Percentiles rank a stretch among this genome's conserved stretches.
Evolutionary conservation across 2,888 invertebrate species (phyloP).

Genomic region (Idaea biselata): DNA sequence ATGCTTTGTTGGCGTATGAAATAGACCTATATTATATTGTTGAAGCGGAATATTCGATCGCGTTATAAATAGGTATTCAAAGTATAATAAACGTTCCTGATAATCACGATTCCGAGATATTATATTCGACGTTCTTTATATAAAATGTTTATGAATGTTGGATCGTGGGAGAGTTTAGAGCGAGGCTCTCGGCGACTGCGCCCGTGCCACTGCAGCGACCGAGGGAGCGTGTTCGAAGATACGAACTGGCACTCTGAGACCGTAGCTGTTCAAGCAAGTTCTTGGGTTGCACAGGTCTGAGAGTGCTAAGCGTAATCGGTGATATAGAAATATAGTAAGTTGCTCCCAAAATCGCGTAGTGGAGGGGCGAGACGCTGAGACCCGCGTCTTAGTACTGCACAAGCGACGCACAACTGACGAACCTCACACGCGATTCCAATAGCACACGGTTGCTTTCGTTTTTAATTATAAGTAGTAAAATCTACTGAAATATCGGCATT

Average conservation of each 20-base stretch:
- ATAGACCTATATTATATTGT: slow-evolving; percentile 70
- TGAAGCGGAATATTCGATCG: slow-evolving; percentile 64
- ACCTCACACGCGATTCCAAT: slow-evolving; percentile 67
- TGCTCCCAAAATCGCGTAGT: slow-evolving; percentile 10
- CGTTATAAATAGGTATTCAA: slow-evolving; percentile 48
- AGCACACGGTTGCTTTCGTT: slow-evolving; percentile 74
- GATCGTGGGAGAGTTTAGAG: slow-evolving; percentile 53
- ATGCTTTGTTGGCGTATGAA: slow-evolving; percentile 78
- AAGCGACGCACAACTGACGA: slow-evolving; percentile 66
- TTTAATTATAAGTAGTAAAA: slow-evolving; percentile 70
- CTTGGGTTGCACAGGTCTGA: neutral
- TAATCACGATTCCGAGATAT: slow-evolving; percentile 60
- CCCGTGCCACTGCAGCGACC: slow-evolving; percentile 24
- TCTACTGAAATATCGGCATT: slow-evolving; percentile 66
- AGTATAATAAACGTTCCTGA: slow-evolving; percentile 63
- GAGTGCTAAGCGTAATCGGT: neutral
- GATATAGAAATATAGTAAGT: neutral
- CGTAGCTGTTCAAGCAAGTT: neutral
- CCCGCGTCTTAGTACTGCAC: slow-evolving; percentile 34
- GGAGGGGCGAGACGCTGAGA: slow-evolving; percentile 14
- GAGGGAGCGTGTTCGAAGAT: slow-evolving; percentile 7
- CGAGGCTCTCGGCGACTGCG: slow-evolving; percentile 35
- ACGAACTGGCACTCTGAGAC: neutral
- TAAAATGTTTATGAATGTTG: slow-evolving; percentile 53
- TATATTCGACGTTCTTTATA: slow-evolving; percentile 63